A percentile compares a stretch with the other conserved stretches of the same genome.
phyloP scores from a whole-genome alignment of 2,888 invertebrate species.

The Abrostola tripartita region DNA sequence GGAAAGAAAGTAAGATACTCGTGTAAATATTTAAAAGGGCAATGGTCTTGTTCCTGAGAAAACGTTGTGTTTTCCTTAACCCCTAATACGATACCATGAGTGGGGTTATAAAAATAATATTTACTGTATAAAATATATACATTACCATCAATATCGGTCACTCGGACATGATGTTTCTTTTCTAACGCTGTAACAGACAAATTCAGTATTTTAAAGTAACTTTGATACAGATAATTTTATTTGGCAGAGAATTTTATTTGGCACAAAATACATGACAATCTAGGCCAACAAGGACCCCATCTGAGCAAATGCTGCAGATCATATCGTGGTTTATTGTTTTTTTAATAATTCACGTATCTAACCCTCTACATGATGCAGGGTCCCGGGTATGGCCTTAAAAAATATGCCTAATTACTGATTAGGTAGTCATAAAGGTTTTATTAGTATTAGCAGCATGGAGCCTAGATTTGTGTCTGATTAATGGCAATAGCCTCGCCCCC shows the following conservation, averaged over 20 bases:
- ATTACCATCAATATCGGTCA: slow-evolving; percentile 67
- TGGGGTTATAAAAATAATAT: not conserved
- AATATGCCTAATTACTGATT: too few relatives aligned
- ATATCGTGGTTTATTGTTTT: too few relatives aligned
- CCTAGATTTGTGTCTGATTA: too few relatives aligned
- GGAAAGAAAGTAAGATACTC: not conserved
- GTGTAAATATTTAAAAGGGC: not conserved
- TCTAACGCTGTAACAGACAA: slow-evolving; percentile 61
- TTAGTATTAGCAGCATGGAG: too few relatives aligned
- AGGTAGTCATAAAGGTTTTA: too few relatives aligned
- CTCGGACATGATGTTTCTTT: slow-evolving; percentile 47
- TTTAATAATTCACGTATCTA: too few relatives aligned
- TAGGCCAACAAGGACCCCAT: too few relatives aligned
- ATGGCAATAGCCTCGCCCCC: too few relatives aligned
- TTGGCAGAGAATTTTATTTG: not conserved
- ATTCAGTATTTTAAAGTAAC: not conserved
- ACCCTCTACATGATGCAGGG: too few relatives aligned
- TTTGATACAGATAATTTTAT: slow-evolving; percentile 10
- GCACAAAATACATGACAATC: too few relatives aligned
- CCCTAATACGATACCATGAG: not conserved
- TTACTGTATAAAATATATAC: not conserved
- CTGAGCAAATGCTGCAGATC: too few relatives aligned
- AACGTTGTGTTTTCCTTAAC: not conserved
- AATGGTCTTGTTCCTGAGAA: not conserved
- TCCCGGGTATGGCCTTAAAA: too few relatives aligned